Evolutionary conservation across 2,113 vertebrate species (phyloP).

Genomic region (Gavia stellata): DNA sequence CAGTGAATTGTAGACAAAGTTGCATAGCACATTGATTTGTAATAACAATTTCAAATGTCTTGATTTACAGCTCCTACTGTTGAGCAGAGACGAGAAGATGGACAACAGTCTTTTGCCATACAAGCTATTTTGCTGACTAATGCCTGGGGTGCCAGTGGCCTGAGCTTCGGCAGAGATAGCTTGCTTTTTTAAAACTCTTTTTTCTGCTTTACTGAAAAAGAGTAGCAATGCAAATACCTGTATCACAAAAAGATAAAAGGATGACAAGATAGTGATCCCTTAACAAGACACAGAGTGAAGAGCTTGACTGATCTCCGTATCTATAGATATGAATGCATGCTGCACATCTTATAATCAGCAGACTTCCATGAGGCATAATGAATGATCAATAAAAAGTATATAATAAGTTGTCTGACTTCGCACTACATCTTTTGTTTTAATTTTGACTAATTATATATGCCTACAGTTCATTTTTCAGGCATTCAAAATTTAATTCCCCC

Average conservation of each 20-base stretch:
- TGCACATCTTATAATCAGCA: not conserved
- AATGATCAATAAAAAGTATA: not conserved
- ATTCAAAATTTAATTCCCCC: constrained; percentile 37
- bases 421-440: not conserved
- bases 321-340: not conserved
- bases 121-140: not conserved
- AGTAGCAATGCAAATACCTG: not conserved
- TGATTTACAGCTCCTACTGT: not conserved
- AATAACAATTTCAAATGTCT: not conserved
- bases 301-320: not conserved
- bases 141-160: not conserved
- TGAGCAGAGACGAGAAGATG: not conserved
- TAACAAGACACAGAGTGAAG: not conserved
- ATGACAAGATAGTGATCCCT: not conserved
- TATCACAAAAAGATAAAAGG: not conserved
- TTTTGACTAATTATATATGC: not conserved
- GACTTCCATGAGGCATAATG: not conserved
- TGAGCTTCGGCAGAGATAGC: not conserved
- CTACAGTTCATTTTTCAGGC: constrained; percentile 16
- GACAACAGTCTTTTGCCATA: not conserved
- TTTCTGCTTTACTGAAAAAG: not conserved
- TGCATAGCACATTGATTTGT: not conserved
- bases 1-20: not conserved
- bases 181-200: not conserved
- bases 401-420: not conserved